Evolutionary conservation across 2,113 vertebrate genomes (phyloP).

Genomic region (Syngnathoides biaculeatus): DNA sequence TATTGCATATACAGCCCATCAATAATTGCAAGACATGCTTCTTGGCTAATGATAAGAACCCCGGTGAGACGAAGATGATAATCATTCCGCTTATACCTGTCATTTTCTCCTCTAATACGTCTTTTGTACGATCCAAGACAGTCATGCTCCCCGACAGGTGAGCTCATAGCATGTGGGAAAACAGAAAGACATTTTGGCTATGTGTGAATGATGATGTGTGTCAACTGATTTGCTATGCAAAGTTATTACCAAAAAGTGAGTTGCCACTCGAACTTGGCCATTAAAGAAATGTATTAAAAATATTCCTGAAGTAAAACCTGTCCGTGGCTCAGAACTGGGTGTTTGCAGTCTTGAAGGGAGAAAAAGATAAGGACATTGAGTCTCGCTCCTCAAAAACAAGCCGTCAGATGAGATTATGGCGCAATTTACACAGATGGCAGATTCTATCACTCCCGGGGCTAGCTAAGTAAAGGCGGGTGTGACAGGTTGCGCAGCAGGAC

Average conservation of each 20-base stretch:
- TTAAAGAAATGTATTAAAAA: too few relatives aligned
- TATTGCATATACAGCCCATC: constrained; percentile 11
- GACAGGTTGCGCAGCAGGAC: constrained; percentile 33
- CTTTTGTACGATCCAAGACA: constrained; percentile 30
- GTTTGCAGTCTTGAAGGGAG: not conserved
- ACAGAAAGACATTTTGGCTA: constrained; percentile 1
- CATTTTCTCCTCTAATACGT: constrained; percentile 37
- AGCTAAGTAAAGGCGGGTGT: constrained; percentile 45
- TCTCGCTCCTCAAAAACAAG: constrained; percentile 31
- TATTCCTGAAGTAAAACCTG: too few relatives aligned
- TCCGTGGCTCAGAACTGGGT: too few relatives aligned
- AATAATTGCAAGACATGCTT: constrained; percentile 27
- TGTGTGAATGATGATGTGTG: too few relatives aligned
- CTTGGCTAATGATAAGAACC: constrained; percentile 40
- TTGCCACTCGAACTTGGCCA: too few relatives aligned
- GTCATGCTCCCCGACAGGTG: constrained; percentile 40
- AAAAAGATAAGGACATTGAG: constrained; percentile 8
- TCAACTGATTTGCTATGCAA: too few relatives aligned
- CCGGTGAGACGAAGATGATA: constrained; percentile 33
- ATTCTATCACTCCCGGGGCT: constrained; percentile 52
- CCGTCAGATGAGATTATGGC: constrained; percentile 54
- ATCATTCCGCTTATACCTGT: constrained; percentile 38
- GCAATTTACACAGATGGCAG: constrained; percentile 59
- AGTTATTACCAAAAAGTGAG: too few relatives aligned
- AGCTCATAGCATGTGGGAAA: constrained; percentile 44